Evolutionary conservation across 2,888 invertebrate species (phyloP), one percentile per base, ranked within the genome.

Genomic region (Heliconius hortense): DNA sequence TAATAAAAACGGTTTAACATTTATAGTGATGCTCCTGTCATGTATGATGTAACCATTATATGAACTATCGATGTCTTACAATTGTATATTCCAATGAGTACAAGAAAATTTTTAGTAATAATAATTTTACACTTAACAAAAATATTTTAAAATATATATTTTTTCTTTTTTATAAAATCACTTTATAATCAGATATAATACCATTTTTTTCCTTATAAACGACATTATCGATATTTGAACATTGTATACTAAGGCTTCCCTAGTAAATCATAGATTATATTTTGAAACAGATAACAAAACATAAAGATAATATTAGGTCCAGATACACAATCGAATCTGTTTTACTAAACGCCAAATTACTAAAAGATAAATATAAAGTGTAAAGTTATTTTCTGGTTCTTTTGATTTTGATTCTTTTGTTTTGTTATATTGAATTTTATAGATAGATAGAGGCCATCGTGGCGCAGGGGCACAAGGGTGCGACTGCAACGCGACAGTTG

Each of bases 1-100:
- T 75, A 85, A 85, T 85, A 85, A 85, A 84, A 87, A 85, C 85
- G 84, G 84, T 84, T 85, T 82, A 81, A 82, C 76, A 74, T 75
- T 77, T 81, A 77, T 80, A 80, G 80, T 77, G 78, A 72, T 75
- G 79, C 48, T 15, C 68, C 68, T 56, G 53, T 74, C 35, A 21
- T 24, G 18, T 53, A 21, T 74, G n/a, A 24, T 24, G n/a, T 60
- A 24, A 64, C 48, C 31, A 71, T 73, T n/a, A 3, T 21, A 18
- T 21, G 28, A 63, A 63, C 15, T 24, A 28, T 35, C 56, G 43
- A 67, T 60, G 7, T 68, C 67, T 31, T 28, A 26, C 8, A 35
- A 24, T 39, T 59, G 11, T 28, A 28, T 43, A 10, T 68, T 43
- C 11, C 4, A n/a, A 68, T 13, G 11, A 3, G 2, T 24, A 28